These are phyloP conservation scores for Otocyon megalotis DNA, from an alignment of 2,113 vertebrate species.

Conservation along the genomic window DNA sequence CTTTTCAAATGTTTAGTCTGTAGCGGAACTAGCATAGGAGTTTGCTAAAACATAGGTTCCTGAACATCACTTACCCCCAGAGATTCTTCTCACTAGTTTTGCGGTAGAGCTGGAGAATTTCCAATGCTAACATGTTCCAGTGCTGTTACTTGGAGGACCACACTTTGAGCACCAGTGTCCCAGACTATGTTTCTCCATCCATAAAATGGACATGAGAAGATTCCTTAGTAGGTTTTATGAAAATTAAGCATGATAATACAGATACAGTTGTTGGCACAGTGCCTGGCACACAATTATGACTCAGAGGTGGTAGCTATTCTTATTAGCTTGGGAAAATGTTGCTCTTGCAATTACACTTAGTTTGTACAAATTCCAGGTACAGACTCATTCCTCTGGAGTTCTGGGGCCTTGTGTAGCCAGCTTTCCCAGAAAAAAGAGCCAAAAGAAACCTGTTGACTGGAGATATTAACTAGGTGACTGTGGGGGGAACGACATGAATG, in stretches of 20 bases:
- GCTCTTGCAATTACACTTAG: background rate
- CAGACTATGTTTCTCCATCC: background rate
- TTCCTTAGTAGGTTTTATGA: background rate
- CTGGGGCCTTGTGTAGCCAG: background rate
- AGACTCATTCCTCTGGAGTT: conserved; percentile 3
- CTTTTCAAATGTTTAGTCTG: background rate
- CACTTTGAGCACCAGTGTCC: background rate
- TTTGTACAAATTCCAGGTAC: conserved; percentile 5
- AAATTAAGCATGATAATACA: background rate
- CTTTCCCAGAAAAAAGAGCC: conserved; percentile 65
- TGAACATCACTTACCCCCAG: background rate
- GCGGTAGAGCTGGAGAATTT: background rate
- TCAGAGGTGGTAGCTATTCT: conserved; percentile 18
- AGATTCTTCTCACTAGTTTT: background rate
- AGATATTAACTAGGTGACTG: conserved; percentile 69
- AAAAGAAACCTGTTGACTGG: conserved; percentile 44
- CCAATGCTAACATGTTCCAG: conserved; percentile 3
- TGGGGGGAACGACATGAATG: conserved; percentile 59
- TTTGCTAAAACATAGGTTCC: background rate
- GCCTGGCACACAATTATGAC: background rate
- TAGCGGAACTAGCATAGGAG: background rate
- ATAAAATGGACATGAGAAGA: background rate
- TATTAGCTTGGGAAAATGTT: conserved; percentile 22
- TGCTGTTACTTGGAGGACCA: background rate
- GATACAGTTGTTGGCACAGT: background rate